Evolutionary conservation across 2,888 invertebrate genomes (phyloP).

Genomic region (Idaea biselata): DNA sequence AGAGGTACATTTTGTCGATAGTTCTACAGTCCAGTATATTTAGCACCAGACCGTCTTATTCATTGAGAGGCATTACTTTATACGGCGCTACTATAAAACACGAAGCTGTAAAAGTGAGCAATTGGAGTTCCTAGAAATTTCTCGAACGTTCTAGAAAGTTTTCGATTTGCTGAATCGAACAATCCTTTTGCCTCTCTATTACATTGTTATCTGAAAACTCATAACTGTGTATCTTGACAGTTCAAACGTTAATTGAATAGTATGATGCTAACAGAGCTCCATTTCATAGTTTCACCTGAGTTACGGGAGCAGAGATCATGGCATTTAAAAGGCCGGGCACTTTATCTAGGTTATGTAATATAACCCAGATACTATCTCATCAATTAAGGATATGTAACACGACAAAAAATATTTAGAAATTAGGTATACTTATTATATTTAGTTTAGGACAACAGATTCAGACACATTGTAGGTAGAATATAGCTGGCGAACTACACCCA

Average conservation of each 20-base stretch:
- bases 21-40: neutral
- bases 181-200: neutral
- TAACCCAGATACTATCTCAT: too few species aligned
- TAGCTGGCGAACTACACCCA: too few species aligned
- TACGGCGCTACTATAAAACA: neutral
- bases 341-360: too few species aligned
- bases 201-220: neutral
- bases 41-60: neutral
- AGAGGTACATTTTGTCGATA: neutral
- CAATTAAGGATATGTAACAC: too few species aligned
- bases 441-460: too few species aligned
- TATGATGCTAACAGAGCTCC: too few species aligned
- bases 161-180: neutral
- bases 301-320: too few species aligned
- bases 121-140: neutral
- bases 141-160: neutral
- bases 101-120: slow-evolving; percentile 1
- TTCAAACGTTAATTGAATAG: neutral
- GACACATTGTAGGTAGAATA: too few species aligned
- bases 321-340: too few species aligned
- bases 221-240: neutral
- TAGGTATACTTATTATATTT: too few species aligned
- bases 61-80: neutral
- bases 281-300: too few species aligned
- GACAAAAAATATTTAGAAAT: too few species aligned